Evolutionary conservation across 2,113 vertebrate species (phyloP).

Genomic region (Tyrannus savana): DNA sequence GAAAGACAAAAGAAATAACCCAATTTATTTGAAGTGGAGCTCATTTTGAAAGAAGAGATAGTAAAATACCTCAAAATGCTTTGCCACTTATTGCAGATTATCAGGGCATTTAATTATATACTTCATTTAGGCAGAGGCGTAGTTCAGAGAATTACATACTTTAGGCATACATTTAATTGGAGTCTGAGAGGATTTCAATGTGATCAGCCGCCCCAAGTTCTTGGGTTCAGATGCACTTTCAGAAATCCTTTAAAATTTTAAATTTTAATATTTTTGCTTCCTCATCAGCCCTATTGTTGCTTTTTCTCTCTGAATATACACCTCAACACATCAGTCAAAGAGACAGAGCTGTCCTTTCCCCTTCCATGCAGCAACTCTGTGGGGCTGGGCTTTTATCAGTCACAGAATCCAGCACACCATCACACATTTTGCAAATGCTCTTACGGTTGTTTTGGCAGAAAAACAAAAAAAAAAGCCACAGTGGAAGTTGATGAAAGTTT

Average conservation of each 20-base stretch:
- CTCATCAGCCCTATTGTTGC: background rate
- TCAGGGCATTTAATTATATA: background rate
- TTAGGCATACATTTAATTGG: background rate
- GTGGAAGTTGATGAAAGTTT: background rate
- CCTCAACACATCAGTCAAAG: background rate
- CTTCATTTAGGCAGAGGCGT: background rate
- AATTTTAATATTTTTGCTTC: background rate
- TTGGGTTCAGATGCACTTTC: background rate
- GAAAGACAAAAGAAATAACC: background rate
- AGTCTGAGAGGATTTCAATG: background rate
- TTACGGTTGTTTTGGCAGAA: background rate
- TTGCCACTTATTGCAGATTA: background rate
- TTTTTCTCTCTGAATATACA: background rate
- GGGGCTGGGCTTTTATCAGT: background rate
- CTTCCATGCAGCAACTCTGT: background rate
- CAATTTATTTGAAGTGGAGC: background rate
- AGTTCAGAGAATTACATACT: background rate
- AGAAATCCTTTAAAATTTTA: background rate
- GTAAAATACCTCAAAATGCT: background rate
- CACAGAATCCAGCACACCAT: background rate
- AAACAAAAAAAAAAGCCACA: background rate
- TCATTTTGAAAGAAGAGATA: background rate
- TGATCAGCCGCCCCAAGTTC: background rate
- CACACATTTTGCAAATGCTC: background rate
- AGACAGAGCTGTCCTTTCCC: background rate